A percentile compares a stretch with the other conserved stretches of the same genome.
These are phyloP conservation scores for Anastrepha ludens DNA, from an alignment of 1,140 invertebrate species.

Conservation along the genomic window DNA sequence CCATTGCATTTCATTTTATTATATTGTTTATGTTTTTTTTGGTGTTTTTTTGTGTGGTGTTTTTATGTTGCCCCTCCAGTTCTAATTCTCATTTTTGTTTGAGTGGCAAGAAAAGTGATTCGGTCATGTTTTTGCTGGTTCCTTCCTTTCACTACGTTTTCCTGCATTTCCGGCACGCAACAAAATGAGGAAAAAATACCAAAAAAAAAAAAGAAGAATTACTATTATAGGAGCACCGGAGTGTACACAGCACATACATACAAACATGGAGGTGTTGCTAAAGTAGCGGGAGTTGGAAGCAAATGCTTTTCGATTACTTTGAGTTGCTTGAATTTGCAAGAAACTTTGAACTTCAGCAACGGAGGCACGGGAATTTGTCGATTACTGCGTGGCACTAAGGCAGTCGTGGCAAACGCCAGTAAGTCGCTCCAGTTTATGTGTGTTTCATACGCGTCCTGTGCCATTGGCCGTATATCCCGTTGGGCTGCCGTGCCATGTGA, in stretches of 20 bases:
- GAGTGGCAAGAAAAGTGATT: background rate
- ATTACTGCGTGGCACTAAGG: background rate
- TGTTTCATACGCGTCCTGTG: background rate
- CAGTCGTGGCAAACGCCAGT: background rate
- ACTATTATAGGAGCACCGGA: no score
- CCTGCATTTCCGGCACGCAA: background rate
- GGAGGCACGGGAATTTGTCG: background rate
- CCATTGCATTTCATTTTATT: background rate
- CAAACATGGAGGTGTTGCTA: background rate
- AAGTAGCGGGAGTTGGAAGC: background rate
- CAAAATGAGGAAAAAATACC: background rate
- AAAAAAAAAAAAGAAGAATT: background rate
- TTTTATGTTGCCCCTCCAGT: background rate
- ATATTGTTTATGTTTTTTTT: background rate
- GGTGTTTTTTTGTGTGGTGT: no score
- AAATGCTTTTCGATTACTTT: conserved; percentile 23
- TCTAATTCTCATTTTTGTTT: conserved; percentile 2
- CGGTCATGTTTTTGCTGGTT: conserved; percentile 8
- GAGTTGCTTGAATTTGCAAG: background rate
- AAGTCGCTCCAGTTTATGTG: background rate
- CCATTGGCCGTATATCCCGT: background rate
- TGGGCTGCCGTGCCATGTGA: background rate
- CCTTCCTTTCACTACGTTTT: background rate
- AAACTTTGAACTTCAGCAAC: background rate
- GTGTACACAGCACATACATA: background rate